Percentiles rank a stretch among this genome's conserved stretches.
phyloP scores from a whole-genome alignment of 2,113 vertebrate species.

The Elaphurus davidianus region DNA sequence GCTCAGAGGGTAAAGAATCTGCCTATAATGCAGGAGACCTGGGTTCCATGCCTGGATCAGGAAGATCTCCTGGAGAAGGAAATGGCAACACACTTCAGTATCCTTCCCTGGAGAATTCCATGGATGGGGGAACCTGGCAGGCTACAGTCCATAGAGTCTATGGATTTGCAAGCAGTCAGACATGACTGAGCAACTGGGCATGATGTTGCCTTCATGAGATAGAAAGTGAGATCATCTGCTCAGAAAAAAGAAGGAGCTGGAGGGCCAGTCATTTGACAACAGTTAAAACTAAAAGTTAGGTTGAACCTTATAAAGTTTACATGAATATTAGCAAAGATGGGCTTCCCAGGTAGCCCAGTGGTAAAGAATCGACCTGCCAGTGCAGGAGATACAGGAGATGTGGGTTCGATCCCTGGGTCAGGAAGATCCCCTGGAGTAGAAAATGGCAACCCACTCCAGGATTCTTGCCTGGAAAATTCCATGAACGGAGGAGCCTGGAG shows the following conservation, averaged over 20 bases:
- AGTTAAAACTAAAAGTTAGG: background rate
- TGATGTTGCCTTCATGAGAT: background rate
- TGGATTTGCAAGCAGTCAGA: background rate
- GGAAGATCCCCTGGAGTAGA: background rate
- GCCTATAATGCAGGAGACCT: background rate
- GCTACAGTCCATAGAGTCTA: background rate
- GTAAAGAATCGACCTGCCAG: background rate
- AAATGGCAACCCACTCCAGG: background rate
- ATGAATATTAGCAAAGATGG: background rate
- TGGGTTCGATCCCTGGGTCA: background rate
- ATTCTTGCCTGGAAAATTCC: background rate
- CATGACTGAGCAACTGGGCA: background rate
- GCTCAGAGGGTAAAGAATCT: background rate
- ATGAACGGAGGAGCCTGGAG: background rate
- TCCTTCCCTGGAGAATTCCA: background rate
- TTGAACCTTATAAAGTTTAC: background rate
- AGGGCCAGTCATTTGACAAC: background rate
- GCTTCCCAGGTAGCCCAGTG: accelerated
- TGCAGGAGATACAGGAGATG: background rate
- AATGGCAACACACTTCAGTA: background rate
- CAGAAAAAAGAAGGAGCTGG: background rate
- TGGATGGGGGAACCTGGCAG: accelerated
- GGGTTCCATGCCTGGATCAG: background rate
- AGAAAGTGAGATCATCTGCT: background rate
- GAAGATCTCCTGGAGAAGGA: background rate